These are phyloP conservation scores for Endotricha flammealis DNA, from an alignment of 2,888 invertebrate species.

Conservation along the genomic window DNA sequence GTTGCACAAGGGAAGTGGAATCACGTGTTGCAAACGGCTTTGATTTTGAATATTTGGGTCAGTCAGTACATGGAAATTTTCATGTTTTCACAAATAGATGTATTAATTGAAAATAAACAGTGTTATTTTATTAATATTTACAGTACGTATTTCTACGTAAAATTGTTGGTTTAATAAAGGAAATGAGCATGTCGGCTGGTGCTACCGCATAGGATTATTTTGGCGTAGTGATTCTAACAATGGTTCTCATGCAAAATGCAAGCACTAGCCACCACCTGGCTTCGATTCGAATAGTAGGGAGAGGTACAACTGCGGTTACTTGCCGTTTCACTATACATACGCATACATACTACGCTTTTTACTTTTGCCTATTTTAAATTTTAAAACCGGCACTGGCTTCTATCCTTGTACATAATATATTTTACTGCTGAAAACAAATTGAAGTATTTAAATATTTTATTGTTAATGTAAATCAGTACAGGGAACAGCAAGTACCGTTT, in stretches of 20 bases:
- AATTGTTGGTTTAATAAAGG: slow-evolving; percentile 29
- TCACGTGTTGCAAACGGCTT: no score
- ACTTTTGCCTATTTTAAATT: slow-evolving; percentile 40
- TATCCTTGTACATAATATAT: slow-evolving; percentile 25
- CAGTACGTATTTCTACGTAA: not conserved
- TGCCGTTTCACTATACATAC: slow-evolving; percentile 41
- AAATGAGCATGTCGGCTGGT: slow-evolving; percentile 23
- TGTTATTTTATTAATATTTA: no score
- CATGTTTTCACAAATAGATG: no score
- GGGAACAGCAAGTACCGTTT: slow-evolving; percentile 29
- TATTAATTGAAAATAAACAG: no score
- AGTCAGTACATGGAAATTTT: no score
- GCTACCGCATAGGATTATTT: slow-evolving; percentile 28
- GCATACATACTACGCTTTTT: slow-evolving; percentile 29
- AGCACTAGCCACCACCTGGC: slow-evolving; percentile 34
- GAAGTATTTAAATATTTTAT: slow-evolving; percentile 38
- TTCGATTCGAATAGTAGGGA: slow-evolving; percentile 32
- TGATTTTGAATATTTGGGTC: no score
- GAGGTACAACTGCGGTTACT: slow-evolving; percentile 37
- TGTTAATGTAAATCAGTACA: slow-evolving; percentile 31
- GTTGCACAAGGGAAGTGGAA: no score
- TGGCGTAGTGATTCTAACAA: slow-evolving; percentile 43
- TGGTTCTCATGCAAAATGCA: slow-evolving; percentile 62
- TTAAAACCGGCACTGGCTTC: slow-evolving; percentile 29
- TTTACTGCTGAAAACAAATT: slow-evolving; percentile 23